Base-by-base conservation (phyloP, 1,140 invertebrate species). In the Ctenoplectra terminalis region DNA sequence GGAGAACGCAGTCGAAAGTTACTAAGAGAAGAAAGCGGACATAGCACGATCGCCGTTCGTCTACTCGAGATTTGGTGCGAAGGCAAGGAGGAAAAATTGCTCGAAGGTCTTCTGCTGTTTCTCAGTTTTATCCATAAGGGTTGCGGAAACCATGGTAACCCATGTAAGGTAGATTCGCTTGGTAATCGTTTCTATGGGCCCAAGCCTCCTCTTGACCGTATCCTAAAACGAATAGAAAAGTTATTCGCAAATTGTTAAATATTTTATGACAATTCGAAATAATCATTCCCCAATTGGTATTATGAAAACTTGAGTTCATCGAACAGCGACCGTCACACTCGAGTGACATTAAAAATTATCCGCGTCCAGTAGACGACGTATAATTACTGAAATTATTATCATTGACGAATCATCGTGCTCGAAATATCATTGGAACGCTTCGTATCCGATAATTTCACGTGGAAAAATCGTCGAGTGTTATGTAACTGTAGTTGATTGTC, bases 201-300 rank as follows among this genome's bases (percentile, higher is more conserved):
- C 93, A 94, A 29, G 87, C 87, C 48, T 93, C 93, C 0, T 93
- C 93, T 40, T 92, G 90, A 9, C 90, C 92, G 40, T 92, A 93
- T 81, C 88, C 93, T 93, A 31, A n/a, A 8, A n/a, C 76, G 63
- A 50, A 52, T 48, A 73, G 20, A 15, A 17, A 43, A 54, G 11
- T 31, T 17, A 52, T 13, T 40, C 4, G 13, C 29, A 31, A 29
- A 58, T 17, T 48, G n/a, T 48, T 50, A 20, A 31, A 5, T 7
- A 0, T 9, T 15, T 58, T 29, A 17, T 26, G n/a, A 17, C 13
- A 60, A 31, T 60, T 31, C 17, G 0, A 34, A 60, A 34, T 4
- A 8, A 60, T 61, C 29, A 2, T 0, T 17, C 29, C 2, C 2
- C 6, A 60, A 8, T 31, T 13, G 11, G 6, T 0, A 48, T 48